phyloP scores from a whole-genome alignment of 2,888 invertebrate species.

The Volucella inflata region DNA sequence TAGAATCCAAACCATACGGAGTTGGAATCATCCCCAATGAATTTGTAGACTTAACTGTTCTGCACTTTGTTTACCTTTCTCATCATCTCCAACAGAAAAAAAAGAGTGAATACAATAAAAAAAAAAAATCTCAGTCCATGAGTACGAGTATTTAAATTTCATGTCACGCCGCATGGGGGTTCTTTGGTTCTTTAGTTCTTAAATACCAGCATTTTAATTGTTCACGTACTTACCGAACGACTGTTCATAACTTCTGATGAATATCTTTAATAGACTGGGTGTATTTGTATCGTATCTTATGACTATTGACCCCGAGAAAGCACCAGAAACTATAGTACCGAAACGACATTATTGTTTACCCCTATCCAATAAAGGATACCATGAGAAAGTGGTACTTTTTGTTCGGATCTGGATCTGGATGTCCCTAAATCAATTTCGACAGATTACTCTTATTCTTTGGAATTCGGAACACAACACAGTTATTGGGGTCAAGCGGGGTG shows the following conservation, averaged over 20 bases:
- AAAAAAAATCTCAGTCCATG: conserved; percentile 29
- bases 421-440: conserved; percentile 74
- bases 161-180: conserved; percentile 56
- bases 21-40: conserved; percentile 53
- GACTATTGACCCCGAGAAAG: neutral
- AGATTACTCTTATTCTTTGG: conserved; percentile 46
- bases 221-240: conserved; percentile 19
- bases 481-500: conserved; percentile 65
- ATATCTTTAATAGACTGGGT: conserved; percentile 21
- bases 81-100: conserved; percentile 59
- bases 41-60: conserved; percentile 43
- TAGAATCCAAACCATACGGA: neutral
- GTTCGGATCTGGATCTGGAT: conserved; percentile 13
- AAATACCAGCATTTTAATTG: conserved; percentile 65
- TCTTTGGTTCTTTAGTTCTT: conserved; percentile 19
- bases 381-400: conserved; percentile 54
- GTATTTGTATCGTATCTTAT: conserved; percentile 29
- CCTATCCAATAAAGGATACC: conserved; percentile 66
- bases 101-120: neutral
- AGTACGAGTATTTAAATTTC: conserved; percentile 49
- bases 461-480: neutral
- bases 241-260: neutral
- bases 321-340: neutral
- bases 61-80: conserved; percentile 63
- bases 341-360: conserved; percentile 55